Base-by-base conservation (phyloP, 2,113 vertebrate genomes). In the Menidia beryllina region DNA sequence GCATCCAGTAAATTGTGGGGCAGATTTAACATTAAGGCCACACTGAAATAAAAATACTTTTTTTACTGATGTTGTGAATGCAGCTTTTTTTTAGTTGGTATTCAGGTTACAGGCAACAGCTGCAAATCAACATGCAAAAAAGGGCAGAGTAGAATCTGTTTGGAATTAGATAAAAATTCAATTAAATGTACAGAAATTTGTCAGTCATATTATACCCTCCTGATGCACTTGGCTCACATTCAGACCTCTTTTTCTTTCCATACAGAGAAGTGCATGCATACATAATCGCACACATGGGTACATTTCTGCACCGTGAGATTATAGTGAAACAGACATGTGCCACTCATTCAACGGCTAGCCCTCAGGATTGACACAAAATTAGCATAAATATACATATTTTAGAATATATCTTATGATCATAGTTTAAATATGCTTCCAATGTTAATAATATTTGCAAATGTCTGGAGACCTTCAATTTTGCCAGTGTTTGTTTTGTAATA, bases 21-120 rank as follows among this genome's bases (percentile, higher is more conserved):
- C 56, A 64, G 61, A 65, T 80, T 73, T 54, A 56, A 47, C 52
- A 75, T 63, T 51, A 50, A 20, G 38, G 78, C 64, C 54, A 69
- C 61, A 34, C 38, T 30, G 27, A 21, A 20, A 52, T 9, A 23
- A 69, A 72, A 79, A 64, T 66, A 9, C 38, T 69, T 79, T 51
- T 74, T 84, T 68, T 56, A 76, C 53, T 50, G 43, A 72, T 47
- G 25, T 68, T 70, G 67, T 67, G 15, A 72, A 82, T 60, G 23
- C 53, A 19, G 24, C 47, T n/a, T n/a, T n/a, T n/a, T n/a, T 82
- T 49, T 25, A 54, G 64, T 77, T 60, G 27, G 17, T 45, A n/a
- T 45, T 45, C 41, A n/a, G 41, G 72, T 76, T 86, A 58, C 62
- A 75, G 61, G 68, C 73, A 84, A 78, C 59, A 59, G 55, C 57